Evolutionary conservation across 2,113 vertebrate genomes (phyloP), one percentile per base, ranked within the genome.

Genomic region (Oenanthe melanoleuca): DNA sequence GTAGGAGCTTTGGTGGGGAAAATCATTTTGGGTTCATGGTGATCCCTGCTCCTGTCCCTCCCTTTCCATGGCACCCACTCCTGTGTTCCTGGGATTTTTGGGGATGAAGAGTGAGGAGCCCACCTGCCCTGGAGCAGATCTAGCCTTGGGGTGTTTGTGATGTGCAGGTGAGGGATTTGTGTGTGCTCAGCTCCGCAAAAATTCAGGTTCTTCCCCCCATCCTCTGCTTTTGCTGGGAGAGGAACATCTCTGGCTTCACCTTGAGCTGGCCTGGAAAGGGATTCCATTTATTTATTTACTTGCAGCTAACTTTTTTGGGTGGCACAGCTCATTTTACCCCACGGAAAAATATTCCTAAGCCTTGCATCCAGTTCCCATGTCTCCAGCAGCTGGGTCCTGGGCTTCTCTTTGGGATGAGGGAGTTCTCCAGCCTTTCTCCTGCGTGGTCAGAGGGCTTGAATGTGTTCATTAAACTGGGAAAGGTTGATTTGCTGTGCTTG

Each of bases 1-100:
- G 12, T 5, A 22, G 29, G 44, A 13, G 9, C 57, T 78, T 42
- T 47, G 29, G 40, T 75, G 64, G 22, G 19, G 14, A 5, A 8
- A 63, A 37, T 40, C 10, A 24, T 55, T 60, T 7, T 66, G 52
- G 15, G 12, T 17, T 65, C 1, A 0, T 0, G 2, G 26, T 2
- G 5, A 8, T 42, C 20, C 28, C n/a, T 37, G 16, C 8, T 44
- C 33, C 24, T 52, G 47, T 26, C 6, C 28, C 11, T 75, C 17
- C 20, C 5, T 63, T 55, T 14, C 52, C 9, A 0, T 11, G 16
- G n/a, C 3, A 14, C 11, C 29, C 1, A 0, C 18, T 55, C 21
- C 52, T 9, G 22, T 47, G 6, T 11, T 26, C 16, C 53, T 57
- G 38, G 2, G 40, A 42, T 3, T 75, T 79, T 64, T 3, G 25